Evolutionary conservation across 2,888 invertebrate genomes (phyloP).

Genomic region (Kryphioiulus occultus): DNA sequence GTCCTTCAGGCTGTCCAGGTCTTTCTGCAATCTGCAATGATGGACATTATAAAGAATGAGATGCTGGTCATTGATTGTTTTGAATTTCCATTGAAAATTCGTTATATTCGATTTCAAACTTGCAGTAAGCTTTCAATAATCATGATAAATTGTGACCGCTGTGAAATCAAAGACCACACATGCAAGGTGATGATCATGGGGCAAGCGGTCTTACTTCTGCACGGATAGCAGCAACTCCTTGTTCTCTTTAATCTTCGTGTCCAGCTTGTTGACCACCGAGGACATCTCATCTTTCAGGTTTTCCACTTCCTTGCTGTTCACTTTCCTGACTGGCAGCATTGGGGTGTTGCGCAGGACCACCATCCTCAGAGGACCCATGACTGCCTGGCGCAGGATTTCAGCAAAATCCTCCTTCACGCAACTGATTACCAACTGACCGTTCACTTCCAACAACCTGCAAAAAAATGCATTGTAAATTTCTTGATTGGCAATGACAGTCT

Average conservation of each 20-base stretch:
- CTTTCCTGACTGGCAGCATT: constrained; percentile 1
- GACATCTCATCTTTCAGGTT: constrained; percentile 70
- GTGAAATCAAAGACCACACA: no score
- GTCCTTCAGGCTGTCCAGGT: constrained; percentile 66
- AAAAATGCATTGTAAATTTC: no score
- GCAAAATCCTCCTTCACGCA: constrained; percentile 54
- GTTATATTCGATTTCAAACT: no score
- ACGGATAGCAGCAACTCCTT: constrained; percentile 55
- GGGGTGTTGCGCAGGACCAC: constrained; percentile 50
- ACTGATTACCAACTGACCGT: constrained; percentile 76
- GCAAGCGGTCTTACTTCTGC: constrained; percentile 47
- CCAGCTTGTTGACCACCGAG: constrained; percentile 69
- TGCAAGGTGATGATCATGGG: no score
- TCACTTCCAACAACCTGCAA: constrained; percentile 78
- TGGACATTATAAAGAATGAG: no score
- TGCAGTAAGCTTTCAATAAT: no score
- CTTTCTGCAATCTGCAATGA: constrained; percentile 56
- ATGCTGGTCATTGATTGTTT: no score
- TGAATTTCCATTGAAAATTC: no score
- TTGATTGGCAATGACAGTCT: no score
- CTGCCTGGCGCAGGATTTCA: constrained; percentile 52
- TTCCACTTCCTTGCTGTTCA: constrained; percentile 64
- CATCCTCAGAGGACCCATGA: constrained; percentile 50
- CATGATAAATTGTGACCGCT: no score
- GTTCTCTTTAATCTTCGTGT: constrained; percentile 71